Evolutionary conservation across 2,797 vertebrate species (phyloP).

Genomic region (Stomatorhinus walkeri): DNA sequence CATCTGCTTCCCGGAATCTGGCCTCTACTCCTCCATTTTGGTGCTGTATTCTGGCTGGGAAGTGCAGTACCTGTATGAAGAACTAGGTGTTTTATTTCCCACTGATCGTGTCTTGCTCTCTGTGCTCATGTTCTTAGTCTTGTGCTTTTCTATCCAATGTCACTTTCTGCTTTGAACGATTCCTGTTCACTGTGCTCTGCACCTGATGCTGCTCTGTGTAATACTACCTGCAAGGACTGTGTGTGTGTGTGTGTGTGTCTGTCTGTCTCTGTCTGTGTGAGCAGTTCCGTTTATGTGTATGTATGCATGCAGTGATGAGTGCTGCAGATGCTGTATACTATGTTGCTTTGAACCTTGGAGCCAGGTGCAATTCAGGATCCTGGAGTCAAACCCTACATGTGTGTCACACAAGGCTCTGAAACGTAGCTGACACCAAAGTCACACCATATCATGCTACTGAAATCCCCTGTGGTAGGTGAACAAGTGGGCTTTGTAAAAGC

Average conservation of each 20-base stretch:
- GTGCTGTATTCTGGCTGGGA: background rate
- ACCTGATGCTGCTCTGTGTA: conserved; percentile 7
- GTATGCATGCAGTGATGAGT: background rate
- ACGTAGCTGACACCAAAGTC: background rate
- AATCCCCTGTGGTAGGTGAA: background rate
- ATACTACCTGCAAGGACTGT: conserved; percentile 19
- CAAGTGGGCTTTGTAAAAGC: background rate
- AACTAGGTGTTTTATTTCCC: background rate
- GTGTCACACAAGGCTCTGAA: background rate
- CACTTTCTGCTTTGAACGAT: background rate
- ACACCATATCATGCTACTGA: background rate
- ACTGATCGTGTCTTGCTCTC: background rate
- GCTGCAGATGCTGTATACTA: background rate
- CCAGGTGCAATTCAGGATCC: background rate
- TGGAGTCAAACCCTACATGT: no score
- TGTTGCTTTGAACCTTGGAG: background rate
- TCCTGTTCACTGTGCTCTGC: background rate
- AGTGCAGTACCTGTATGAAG: background rate
- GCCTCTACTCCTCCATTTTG: background rate
- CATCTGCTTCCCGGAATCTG: background rate
- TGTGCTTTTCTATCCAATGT: conserved; percentile 13
- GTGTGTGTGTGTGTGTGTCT: conserved; percentile 22
- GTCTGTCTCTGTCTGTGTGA: background rate
- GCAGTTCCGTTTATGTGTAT: background rate
- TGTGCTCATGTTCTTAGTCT: conserved; percentile 1